Evolutionary conservation across 2,797 vertebrate species (phyloP).

Genomic region (Diplodus sargus): DNA sequence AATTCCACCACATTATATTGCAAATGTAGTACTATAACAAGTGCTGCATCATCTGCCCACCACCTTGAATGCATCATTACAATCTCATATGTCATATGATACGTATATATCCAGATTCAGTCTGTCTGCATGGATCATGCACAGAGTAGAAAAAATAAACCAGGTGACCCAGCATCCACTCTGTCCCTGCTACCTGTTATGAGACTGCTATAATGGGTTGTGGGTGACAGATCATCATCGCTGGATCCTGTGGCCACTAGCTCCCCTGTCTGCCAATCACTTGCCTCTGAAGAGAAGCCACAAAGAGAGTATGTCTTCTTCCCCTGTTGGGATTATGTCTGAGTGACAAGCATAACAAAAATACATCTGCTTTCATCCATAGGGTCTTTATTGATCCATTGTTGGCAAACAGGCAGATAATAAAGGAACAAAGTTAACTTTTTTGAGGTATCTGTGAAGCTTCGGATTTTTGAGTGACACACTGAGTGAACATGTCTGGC

Average conservation of each 20-base stretch:
- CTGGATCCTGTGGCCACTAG: slow-evolving; percentile 51
- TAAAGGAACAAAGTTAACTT: slow-evolving; percentile 35
- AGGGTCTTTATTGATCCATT: slow-evolving; percentile 34
- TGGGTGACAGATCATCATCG: slow-evolving; percentile 67
- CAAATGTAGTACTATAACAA: not conserved
- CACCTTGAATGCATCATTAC: slow-evolving; percentile 20
- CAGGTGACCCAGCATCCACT: slow-evolving; percentile 35
- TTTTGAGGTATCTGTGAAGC: slow-evolving; percentile 33
- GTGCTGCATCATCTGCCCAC: not conserved
- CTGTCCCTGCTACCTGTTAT: slow-evolving; percentile 35
- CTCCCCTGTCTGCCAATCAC: slow-evolving; percentile 66
- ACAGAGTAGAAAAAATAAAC: slow-evolving; percentile 33
- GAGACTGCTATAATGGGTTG: slow-evolving; percentile 61
- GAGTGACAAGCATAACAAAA: slow-evolving; percentile 63
- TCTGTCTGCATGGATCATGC: slow-evolving; percentile 31
- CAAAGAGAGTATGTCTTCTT: slow-evolving; percentile 43
- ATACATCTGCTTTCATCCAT: slow-evolving; percentile 47
- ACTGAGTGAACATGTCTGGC: slow-evolving; percentile 37
- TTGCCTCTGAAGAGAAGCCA: slow-evolving; percentile 41
- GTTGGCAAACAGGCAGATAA: slow-evolving; percentile 37
- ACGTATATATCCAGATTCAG: slow-evolving; percentile 14
- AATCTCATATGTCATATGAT: slow-evolving; percentile 11
- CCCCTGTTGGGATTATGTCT: slow-evolving; percentile 47
- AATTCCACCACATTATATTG: not conserved
- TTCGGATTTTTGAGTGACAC: slow-evolving; percentile 50